A percentile compares a stretch with the other conserved stretches of the same genome.
phyloP scores from a whole-genome alignment of 2,888 invertebrate genomes.

The Scaptomyza parva region DNA sequence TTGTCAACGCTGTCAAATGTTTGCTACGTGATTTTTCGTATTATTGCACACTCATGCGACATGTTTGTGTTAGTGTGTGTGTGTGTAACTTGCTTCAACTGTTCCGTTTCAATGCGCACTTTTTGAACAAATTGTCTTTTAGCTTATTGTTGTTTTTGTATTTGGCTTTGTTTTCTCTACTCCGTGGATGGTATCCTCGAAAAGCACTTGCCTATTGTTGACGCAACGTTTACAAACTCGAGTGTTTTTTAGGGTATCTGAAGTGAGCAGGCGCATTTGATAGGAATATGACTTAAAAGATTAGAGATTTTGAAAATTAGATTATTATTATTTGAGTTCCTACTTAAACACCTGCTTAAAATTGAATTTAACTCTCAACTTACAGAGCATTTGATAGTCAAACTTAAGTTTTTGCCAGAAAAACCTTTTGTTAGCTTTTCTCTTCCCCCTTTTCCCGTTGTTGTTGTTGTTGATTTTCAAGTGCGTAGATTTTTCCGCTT shows the following conservation, averaged over 20 bases:
- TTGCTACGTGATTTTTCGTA: constrained; percentile 72
- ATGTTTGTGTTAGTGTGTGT: constrained; percentile 44
- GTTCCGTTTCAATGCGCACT: constrained; percentile 42
- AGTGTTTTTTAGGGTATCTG: constrained; percentile 11
- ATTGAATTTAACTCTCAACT: too few species aligned
- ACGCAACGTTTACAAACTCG: constrained; percentile 5
- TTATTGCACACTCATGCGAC: constrained; percentile 48
- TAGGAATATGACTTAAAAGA: too few species aligned
- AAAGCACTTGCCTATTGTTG: constrained; percentile 41
- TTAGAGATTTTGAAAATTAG: too few species aligned
- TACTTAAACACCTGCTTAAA: too few species aligned
- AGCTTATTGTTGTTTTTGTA: constrained; percentile 1
- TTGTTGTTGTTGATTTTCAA: constrained; percentile 48
- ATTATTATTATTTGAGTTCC: too few species aligned
- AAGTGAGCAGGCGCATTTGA: background rate
- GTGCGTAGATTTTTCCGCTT: constrained; percentile 42
- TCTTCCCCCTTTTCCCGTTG: background rate
- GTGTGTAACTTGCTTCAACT: constrained; percentile 43
- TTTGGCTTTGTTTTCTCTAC: constrained; percentile 27
- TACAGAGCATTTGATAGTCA: background rate
- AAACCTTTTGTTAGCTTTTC: background rate
- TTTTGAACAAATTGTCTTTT: constrained; percentile 29
- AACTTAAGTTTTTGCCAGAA: background rate
- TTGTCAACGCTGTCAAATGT: constrained; percentile 69
- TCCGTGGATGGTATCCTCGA: constrained; percentile 19